phyloP scores from a whole-genome alignment of 2,797 vertebrate species.

The Acropternis orthonyx region DNA sequence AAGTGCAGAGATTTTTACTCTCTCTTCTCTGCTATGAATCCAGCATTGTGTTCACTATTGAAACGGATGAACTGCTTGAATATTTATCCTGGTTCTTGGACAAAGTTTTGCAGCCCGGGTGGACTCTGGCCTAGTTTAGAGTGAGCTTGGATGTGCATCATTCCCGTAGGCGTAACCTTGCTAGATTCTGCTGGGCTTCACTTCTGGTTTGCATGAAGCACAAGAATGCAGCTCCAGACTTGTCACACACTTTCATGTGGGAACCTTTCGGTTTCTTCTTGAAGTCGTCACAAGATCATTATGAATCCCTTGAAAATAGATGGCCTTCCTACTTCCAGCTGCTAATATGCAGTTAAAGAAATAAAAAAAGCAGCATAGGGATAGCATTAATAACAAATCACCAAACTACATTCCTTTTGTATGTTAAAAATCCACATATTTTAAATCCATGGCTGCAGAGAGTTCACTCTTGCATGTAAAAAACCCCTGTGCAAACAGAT shows the following conservation, averaged over 20 bases:
- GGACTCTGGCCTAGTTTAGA: conserved; percentile 15
- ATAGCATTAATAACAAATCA: not conserved
- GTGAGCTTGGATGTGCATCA: not conserved
- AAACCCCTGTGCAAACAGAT: not conserved
- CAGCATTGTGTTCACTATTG: not conserved
- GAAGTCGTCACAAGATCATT: not conserved
- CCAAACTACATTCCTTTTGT: not conserved
- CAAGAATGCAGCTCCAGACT: not conserved
- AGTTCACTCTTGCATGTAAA: rapidly evolving
- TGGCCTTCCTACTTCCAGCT: not conserved
- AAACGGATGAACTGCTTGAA: not conserved
- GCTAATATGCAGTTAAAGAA: not conserved
- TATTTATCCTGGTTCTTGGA: not conserved
- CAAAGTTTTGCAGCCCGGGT: not conserved
- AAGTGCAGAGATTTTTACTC: not conserved
- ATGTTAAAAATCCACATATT: not conserved
- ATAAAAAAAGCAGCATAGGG: no score
- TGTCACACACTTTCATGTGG: not conserved
- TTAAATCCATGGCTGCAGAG: not conserved
- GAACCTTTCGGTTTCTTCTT: not conserved
- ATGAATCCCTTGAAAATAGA: not conserved
- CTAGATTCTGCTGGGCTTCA: not conserved
- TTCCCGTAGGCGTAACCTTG: not conserved
- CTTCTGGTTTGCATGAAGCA: not conserved
- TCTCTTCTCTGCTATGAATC: not conserved